Evolutionary conservation across 1,140 invertebrate species (phyloP), one percentile per base, ranked within the genome.

Genomic region (Hermetia illucens): DNA sequence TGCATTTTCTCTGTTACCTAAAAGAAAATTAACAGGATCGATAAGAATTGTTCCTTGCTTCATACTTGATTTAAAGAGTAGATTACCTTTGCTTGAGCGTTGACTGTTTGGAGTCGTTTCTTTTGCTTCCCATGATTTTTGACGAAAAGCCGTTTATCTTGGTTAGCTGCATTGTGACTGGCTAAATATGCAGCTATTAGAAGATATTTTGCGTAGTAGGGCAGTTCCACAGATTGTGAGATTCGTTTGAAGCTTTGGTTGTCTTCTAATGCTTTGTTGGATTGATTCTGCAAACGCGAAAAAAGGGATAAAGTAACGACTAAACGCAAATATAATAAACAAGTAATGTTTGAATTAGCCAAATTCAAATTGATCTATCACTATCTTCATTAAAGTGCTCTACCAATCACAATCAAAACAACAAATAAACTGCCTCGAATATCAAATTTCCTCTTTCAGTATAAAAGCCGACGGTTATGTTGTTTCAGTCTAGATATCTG

Each of bases 171-270:
- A 62, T 92, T 92, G 49, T 92, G 86, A 17, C 88, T 93, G 1
- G 89, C 89, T 39, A 94, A 62, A 58, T 87, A 93, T 5, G 86
- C 79, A 17, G 89, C 84, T 19, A 93, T 84, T 3, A 94, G 61
- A 22, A 94, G 65, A 58, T 75, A 91, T 58, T 92, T 92, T 0
- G 81, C 80, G 61, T 88, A 92, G 52, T 77, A 89, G 0, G 88
- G 89, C 4, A 94, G 62, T 54, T 93, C 87, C 34, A 89, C 72
- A 40, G 72, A 77, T 41, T 81, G 69, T 4, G 72, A 71, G 47
- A 74, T 61, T 19, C 67, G 34, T 63, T 66, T 35, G 66, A 71
- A 5, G n/a, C n/a, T n/a, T 68, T 69, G 30, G 57, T 61, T 10
- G 62, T 40, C 37, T 65, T 63, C 22, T 65, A 56, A 49, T 58